Evolutionary conservation across 2,888 invertebrate genomes (phyloP).

Genomic region (Penaeus monodon): DNA sequence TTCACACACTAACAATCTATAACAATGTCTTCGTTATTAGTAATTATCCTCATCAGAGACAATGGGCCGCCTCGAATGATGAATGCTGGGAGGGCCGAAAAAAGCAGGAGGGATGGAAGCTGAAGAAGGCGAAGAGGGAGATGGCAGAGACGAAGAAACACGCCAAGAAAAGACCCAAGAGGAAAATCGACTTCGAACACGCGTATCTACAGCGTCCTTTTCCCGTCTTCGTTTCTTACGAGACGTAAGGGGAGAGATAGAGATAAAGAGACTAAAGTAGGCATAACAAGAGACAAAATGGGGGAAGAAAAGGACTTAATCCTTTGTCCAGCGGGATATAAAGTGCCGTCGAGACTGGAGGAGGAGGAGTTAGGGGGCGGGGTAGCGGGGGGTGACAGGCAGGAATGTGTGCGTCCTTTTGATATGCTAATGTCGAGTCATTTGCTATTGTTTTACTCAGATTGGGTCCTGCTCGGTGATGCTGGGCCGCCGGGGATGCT

Average conservation of each 20-base stretch:
- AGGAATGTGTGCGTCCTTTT: conserved; percentile 1
- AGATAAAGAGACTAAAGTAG: too few species aligned
- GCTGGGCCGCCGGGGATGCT: not conserved
- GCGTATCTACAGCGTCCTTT: not conserved
- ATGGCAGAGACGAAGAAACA: not conserved
- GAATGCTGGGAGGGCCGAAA: not conserved
- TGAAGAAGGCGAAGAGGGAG: not conserved
- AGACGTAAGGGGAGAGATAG: too few species aligned
- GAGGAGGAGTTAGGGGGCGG: too few species aligned
- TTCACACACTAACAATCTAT: too few species aligned
- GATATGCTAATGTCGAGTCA: conserved; percentile 23
- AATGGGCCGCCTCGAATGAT: not conserved
- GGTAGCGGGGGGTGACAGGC: not conserved
- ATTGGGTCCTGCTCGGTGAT: conserved; percentile 1
- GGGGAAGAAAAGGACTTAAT: too few species aligned
- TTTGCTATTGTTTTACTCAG: conserved; percentile 22
- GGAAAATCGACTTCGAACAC: not conserved
- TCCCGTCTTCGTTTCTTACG: too few species aligned
- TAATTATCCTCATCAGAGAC: too few species aligned
- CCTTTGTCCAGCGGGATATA: too few species aligned
- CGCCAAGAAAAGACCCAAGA: not conserved
- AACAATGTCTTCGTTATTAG: too few species aligned
- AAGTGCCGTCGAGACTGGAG: too few species aligned
- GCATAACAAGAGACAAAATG: too few species aligned
- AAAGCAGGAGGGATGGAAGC: not conserved